Evolutionary conservation across 2,888 invertebrate genomes (phyloP).

Genomic region (Atrina japonica): DNA sequence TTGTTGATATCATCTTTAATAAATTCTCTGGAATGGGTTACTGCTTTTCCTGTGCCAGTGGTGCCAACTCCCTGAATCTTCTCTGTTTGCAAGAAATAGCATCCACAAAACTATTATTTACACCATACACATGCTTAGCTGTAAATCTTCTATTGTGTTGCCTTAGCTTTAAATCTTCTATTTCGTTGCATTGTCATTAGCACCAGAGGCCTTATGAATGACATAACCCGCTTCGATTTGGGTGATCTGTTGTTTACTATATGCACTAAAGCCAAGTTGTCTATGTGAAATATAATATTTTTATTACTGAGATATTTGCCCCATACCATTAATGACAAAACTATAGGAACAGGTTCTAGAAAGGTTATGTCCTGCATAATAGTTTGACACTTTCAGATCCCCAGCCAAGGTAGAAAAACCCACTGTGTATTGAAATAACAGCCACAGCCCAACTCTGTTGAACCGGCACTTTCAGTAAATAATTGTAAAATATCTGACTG

Average conservation of each 20-base stretch:
- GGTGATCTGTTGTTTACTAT: no score
- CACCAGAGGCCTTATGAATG: no score
- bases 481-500: slow-evolving; percentile 1
- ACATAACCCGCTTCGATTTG: no score
- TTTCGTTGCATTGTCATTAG: no score
- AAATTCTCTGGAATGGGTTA: background rate
- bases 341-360: no score
- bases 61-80: slow-evolving; percentile 1
- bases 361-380: no score
- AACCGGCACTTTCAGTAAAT: slow-evolving; percentile 7
- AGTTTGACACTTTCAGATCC: no score
- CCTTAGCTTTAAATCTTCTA: background rate
- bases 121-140: background rate
- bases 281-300: no score
- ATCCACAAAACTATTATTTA: slow-evolving; percentile 4
- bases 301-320: no score
- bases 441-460: background rate
- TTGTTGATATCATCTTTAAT: slow-evolving; percentile 3
- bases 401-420: background rate
- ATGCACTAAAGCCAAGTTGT: no score
- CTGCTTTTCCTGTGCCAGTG: background rate
- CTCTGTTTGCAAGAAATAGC: background rate
- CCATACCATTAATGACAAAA: no score
- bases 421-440: background rate
- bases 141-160: no score